These are phyloP conservation scores for Halocynthia aurantium DNA, from an alignment of 23 tunicate genomes.

Conservation along the genomic window DNA sequence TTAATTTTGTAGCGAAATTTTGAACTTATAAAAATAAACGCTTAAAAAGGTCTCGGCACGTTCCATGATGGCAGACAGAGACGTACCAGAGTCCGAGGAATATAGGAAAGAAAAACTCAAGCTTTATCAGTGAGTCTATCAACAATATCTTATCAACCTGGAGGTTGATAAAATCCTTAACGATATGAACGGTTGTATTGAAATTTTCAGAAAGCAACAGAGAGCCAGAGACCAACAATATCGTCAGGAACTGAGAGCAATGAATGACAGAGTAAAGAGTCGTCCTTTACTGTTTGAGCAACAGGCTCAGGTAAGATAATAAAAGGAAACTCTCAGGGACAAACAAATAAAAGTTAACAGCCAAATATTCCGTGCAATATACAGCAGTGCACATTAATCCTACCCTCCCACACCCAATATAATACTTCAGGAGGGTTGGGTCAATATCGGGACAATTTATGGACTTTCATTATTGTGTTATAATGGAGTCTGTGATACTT, in stretches of 20 bases:
- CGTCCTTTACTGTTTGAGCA: conserved; percentile 82
- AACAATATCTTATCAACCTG: too few relatives aligned
- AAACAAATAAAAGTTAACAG: too few relatives aligned
- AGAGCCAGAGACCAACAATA: conserved; percentile 43
- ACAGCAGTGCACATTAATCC: too few relatives aligned
- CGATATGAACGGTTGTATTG: too few relatives aligned
- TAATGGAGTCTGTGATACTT: too few relatives aligned
- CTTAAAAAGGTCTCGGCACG: conserved; percentile 1
- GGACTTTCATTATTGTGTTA: too few relatives aligned
- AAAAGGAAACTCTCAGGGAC: too few relatives aligned
- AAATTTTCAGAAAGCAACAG: conserved; percentile 32
- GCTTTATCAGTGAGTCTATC: conserved; percentile 34
- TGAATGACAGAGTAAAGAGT: conserved; percentile 50
- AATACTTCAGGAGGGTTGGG: too few relatives aligned
- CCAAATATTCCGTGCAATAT: too few relatives aligned
- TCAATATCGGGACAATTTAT: too few relatives aligned
- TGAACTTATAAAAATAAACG: background rate
- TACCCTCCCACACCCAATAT: too few relatives aligned
- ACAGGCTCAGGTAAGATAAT: conserved; percentile 42
- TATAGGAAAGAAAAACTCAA: conserved; percentile 55
- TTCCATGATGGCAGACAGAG: conserved; percentile 11
- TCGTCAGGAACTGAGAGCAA: conserved; percentile 49
- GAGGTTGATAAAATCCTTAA: background rate
- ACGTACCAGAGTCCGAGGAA: conserved; percentile 4
- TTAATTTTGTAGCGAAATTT: background rate